phyloP scores from a whole-genome alignment of 1,140 invertebrate genomes.

The Artemia franciscana region DNA sequence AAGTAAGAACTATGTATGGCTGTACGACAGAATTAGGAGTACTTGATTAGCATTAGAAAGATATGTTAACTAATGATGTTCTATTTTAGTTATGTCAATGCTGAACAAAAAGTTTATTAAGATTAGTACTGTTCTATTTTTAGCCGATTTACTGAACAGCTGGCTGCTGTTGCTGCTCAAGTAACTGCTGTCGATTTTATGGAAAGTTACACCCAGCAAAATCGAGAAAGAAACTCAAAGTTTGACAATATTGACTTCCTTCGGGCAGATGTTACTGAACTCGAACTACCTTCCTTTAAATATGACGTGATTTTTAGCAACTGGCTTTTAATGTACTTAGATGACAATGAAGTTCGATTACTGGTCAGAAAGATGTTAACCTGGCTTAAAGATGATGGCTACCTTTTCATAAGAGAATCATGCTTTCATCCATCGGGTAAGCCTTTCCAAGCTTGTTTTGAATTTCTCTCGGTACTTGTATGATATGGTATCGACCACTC shows the following conservation, averaged over 20 bases:
- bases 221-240: conserved; percentile 23
- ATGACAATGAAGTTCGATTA: conserved; percentile 25
- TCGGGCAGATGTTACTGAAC: conserved; percentile 27
- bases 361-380: conserved; percentile 24
- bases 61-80: too few relatives aligned
- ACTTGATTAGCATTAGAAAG: not conserved
- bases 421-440: conserved; percentile 30
- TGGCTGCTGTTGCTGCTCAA: conserved; percentile 23
- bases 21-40: too few relatives aligned
- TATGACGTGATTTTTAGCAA: conserved; percentile 33
- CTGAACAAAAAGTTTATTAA: too few relatives aligned
- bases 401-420: conserved; percentile 27
- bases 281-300: conserved; percentile 21
- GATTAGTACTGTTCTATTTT: too few relatives aligned
- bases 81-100: too few relatives aligned
- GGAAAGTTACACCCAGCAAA: conserved; percentile 28
- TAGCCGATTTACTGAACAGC: conserved; percentile 27
- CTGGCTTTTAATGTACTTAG: conserved; percentile 35
- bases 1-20: too few relatives aligned
- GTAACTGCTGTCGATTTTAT: conserved; percentile 33
- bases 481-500: too few relatives aligned
- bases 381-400: conserved; percentile 28
- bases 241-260: conserved; percentile 25
- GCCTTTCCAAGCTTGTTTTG: not conserved
- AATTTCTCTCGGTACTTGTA: too few relatives aligned